These are phyloP conservation scores for Blastobasis lacticolella DNA, from an alignment of 2,888 invertebrate species.

Conservation along the genomic window DNA sequence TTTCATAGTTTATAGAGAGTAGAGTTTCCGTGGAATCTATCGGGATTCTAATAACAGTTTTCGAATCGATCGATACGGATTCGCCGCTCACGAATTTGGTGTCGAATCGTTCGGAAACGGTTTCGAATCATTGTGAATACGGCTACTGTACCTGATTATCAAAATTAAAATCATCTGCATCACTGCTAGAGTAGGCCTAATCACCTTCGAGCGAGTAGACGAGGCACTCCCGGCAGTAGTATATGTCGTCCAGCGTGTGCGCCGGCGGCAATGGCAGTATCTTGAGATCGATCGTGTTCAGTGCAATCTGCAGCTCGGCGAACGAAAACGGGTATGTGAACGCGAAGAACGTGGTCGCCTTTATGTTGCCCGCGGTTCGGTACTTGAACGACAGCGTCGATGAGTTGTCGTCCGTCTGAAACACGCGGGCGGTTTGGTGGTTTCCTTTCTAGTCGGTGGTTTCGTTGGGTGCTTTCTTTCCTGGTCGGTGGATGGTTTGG, in stretches of 20 bases:
- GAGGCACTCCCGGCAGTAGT: slow-evolving; percentile 88
- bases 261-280: slow-evolving; percentile 57
- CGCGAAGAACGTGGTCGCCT: slow-evolving; percentile 87
- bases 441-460: too few species aligned
- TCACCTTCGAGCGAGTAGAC: slow-evolving; percentile 83
- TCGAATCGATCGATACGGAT: too few species aligned
- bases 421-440: background rate
- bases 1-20: too few species aligned
- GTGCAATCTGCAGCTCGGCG: slow-evolving; percentile 83
- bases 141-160: too few species aligned
- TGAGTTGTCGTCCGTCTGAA: slow-evolving; percentile 81
- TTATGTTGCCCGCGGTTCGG: slow-evolving; percentile 79
- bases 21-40: too few species aligned
- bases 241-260: slow-evolving; percentile 79
- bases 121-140: too few species aligned
- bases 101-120: too few species aligned
- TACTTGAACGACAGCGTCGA: slow-evolving; percentile 85
- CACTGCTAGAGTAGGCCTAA: background rate
- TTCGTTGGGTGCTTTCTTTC: too few species aligned
- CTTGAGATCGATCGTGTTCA: slow-evolving; percentile 79
- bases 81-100: too few species aligned
- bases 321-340: slow-evolving; percentile 95
- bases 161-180: too few species aligned
- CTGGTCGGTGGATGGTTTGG: too few species aligned
- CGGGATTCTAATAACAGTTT: too few species aligned